Percentiles rank a stretch among this genome's conserved stretches.
Conservation (phyloP, 2,113 vertebrate genomes). For the Albula glossodonta region DNA sequence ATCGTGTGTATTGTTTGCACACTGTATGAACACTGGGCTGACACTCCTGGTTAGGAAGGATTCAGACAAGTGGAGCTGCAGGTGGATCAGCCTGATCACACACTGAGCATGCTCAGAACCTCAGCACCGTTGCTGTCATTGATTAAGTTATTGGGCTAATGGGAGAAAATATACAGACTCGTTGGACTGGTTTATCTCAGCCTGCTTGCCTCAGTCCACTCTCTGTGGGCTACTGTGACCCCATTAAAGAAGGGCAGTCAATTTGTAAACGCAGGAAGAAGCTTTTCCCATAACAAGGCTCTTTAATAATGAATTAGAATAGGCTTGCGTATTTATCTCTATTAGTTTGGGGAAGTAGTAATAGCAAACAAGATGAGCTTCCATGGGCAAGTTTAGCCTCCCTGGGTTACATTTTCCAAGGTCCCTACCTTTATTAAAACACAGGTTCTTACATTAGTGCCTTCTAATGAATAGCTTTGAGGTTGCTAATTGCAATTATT, state of each 20-base stretch:
- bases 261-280: constrained; percentile 32
- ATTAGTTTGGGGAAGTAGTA: constrained; percentile 30
- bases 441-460: constrained; percentile 23
- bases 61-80: no score
- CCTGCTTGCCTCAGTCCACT: neutral
- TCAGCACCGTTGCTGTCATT: constrained; percentile 61
- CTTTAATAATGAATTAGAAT: constrained; percentile 42
- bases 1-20: no score
- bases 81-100: neutral
- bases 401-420: neutral
- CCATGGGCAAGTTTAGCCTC: constrained; percentile 20
- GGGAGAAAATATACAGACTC: neutral
- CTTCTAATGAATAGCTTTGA: constrained; percentile 30
- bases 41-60: no score
- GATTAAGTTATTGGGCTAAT: neutral
- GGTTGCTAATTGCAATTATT: constrained; percentile 32
- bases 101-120: constrained; percentile 65
- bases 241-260: constrained; percentile 46
- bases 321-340: constrained; percentile 22
- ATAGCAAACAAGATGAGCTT: constrained; percentile 42
- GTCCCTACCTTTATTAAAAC: constrained; percentile 31
- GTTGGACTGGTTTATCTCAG: neutral
- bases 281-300: constrained; percentile 28
- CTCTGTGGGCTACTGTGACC: constrained; percentile 42
- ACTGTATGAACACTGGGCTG: neutral